phyloP scores from a whole-genome alignment of 2,797 vertebrate species.

The Syndactyla subalaris region DNA sequence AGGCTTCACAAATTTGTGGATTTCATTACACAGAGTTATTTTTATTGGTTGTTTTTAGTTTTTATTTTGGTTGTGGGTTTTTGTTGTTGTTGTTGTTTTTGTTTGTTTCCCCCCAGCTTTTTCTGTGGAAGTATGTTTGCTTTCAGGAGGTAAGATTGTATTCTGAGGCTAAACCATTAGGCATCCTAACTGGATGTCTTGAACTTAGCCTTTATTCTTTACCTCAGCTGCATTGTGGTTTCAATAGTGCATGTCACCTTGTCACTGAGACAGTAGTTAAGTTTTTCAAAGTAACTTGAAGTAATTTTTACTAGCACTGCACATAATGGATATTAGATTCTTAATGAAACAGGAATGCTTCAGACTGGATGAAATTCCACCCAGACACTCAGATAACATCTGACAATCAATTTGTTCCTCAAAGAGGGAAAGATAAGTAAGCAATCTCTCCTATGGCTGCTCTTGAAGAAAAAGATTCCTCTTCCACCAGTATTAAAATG shows the following conservation, averaged over 20 bases:
- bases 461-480: background rate
- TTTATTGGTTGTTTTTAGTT: background rate
- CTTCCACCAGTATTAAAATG: background rate
- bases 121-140: background rate
- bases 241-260: constrained; percentile 42
- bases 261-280: constrained; percentile 41
- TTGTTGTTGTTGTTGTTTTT: background rate
- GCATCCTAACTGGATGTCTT: constrained; percentile 14
- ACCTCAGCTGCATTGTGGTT: constrained; percentile 35
- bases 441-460: background rate
- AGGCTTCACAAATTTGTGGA: background rate
- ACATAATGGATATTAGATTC: constrained; percentile 58
- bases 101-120: background rate
- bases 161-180: constrained; percentile 3
- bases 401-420: constrained; percentile 23
- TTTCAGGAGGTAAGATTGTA: background rate
- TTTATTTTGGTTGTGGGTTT: background rate
- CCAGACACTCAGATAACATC: constrained; percentile 1
- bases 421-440: background rate
- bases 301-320: constrained; percentile 46
- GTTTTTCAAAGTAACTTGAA: constrained; percentile 45
- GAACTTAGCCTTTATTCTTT: constrained; percentile 21
- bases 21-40: background rate
- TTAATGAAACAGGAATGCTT: constrained; percentile 57
- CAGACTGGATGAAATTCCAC: constrained; percentile 29